Evolutionary conservation across 2,888 invertebrate species (phyloP).

Genomic region (Conistra vaccinii): DNA sequence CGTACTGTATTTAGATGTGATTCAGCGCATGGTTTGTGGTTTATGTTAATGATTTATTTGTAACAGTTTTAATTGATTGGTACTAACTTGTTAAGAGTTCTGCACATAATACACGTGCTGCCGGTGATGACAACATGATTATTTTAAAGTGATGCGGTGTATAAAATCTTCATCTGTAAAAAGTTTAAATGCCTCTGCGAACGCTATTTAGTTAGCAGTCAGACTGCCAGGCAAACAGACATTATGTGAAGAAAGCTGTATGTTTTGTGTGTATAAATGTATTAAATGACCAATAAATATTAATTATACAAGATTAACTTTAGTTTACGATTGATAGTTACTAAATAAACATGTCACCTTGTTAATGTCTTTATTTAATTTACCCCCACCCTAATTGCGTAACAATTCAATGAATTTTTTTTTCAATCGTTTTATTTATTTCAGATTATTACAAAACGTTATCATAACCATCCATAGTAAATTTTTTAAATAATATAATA

Average conservation of each 20-base stretch:
- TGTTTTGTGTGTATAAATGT: neutral
- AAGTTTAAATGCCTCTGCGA: neutral
- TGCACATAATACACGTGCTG: neutral
- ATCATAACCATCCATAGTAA: too few relatives aligned
- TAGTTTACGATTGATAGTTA: neutral
- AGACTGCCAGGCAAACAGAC: neutral
- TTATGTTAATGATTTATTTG: conserved; percentile 19
- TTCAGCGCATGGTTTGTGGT: conserved; percentile 39
- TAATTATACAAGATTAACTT: neutral
- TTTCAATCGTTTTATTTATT: too few relatives aligned
- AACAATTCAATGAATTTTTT: too few relatives aligned
- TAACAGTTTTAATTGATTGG: conserved; percentile 30
- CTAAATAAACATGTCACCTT: conserved; percentile 10
- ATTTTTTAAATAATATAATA: too few relatives aligned
- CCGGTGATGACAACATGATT: conserved; percentile 3
- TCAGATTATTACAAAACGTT: too few relatives aligned
- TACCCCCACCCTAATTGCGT: neutral
- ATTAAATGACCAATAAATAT: neutral
- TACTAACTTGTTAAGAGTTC: conserved; percentile 2
- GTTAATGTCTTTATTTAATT: conserved; percentile 35
- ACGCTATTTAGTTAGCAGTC: neutral
- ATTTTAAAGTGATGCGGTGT: neutral
- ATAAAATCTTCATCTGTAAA: neutral
- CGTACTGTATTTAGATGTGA: conserved; percentile 22
- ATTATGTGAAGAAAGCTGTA: conserved; percentile 6